Base-by-base conservation (phyloP, 2,888 invertebrate species). In the Temnothorax rugatulus region DNA sequence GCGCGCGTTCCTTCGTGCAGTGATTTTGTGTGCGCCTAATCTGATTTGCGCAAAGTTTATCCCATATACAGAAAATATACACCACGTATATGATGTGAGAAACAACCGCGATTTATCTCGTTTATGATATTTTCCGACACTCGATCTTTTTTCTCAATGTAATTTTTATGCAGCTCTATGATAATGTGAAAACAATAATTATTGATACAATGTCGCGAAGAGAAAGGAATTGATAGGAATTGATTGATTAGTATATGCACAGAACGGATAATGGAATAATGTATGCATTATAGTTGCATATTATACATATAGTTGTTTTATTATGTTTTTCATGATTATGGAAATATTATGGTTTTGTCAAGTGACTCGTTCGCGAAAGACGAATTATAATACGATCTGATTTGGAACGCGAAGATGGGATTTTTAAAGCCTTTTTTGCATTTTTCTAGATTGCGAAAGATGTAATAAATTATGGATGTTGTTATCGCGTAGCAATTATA, bases 11-110 rank as follows among this genome's bases (percentile, higher is more conserved):
- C 77, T 29, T 54, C 74, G n/a, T 74, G 44, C 79, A 18, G 59
- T 59, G 75, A 81, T 81, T 74, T 74, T 74, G 74, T 59, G 34
- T 18, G 34, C 34, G 15, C 44, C 75, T 75, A 59, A 81, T 75
- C 57, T 59, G 11, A 73, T 77, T 41, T 21, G 54, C 54, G 25
- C 21, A 15, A 77, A 73, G 69, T 68, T 52, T 68, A 68, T 71
- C 63, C 50, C 21, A 50, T 21, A 44, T 41, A 69, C 52, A 47
- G 38, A 47, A 66, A 59, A 25, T 21, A 34, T 15, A 44, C 47
- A n/a, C 34, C n/a, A n/a, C 38, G 25, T 41, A 59, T 13, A 34
- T 4, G 4, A 21, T 1, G 7, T 25, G n/a, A 15, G 15, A 69
- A 68, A 64, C 38, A 77, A 21, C 4, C 3, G 13, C 15, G 38